A percentile compares a stretch with the other conserved stretches of the same genome.
Evolutionary conservation across 2,113 vertebrate genomes (phyloP).

Genomic region (Ctenodactylus gundi): DNA sequence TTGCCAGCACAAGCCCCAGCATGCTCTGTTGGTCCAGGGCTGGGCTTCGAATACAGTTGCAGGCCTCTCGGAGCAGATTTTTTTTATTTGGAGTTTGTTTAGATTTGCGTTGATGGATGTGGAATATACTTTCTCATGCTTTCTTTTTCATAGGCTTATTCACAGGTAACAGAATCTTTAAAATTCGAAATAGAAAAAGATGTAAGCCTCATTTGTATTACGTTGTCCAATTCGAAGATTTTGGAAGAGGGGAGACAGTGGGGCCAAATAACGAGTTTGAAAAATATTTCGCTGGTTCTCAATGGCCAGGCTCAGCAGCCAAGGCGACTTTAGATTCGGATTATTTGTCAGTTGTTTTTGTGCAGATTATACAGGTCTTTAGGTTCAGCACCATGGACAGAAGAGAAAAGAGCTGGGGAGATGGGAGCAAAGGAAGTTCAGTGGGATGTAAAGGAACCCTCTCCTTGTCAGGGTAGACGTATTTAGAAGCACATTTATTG

Average conservation of each 20-base stretch:
- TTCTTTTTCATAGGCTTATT: conserved; percentile 15
- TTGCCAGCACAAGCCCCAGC: conserved; percentile 40
- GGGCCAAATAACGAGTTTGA: not conserved
- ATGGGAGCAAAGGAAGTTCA: not conserved
- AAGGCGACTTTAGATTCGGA: not conserved
- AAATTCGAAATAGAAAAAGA: conserved; percentile 18
- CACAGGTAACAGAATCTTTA: not conserved
- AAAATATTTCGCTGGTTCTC: conserved; percentile 4
- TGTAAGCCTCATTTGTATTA: not conserved
- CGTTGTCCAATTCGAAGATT: not conserved
- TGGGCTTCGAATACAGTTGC: not conserved
- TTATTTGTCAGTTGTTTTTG: not conserved
- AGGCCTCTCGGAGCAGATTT: conserved; percentile 6
- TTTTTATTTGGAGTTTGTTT: conserved; percentile 32
- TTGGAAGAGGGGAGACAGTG: not conserved
- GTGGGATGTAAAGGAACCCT: not conserved
- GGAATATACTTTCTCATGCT: not conserved
- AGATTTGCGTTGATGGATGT: not conserved
- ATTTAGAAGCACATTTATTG: not conserved
- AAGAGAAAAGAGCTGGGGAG: accelerated
- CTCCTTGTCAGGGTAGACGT: not conserved
- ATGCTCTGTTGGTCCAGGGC: not conserved
- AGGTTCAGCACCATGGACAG: conserved; percentile 73
- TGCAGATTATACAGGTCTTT: not conserved
- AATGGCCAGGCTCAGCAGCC: not conserved